phyloP scores from a whole-genome alignment of 2,888 invertebrate genomes.

The Stenurella melanura region DNA sequence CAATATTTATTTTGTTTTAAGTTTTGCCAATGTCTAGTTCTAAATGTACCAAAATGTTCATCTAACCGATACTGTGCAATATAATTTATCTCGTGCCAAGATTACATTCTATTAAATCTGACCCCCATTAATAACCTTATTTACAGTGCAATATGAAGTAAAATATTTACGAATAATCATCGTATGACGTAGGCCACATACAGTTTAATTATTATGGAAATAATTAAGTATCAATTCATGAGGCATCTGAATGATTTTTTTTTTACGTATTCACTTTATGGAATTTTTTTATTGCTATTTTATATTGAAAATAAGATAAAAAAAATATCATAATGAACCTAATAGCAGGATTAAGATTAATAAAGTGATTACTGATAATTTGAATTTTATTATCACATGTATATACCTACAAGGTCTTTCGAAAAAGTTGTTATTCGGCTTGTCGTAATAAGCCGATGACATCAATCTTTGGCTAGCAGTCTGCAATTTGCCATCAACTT shows the following conservation, averaged over 20 bases:
- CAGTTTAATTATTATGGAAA: neutral
- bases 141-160: slow-evolving; percentile 8
- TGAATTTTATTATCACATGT: neutral
- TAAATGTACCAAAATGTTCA: neutral
- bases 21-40: too few relatives aligned
- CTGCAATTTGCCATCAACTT: too few relatives aligned
- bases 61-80: neutral
- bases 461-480: too few relatives aligned
- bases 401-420: neutral
- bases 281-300: neutral
- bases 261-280: slow-evolving; percentile 18
- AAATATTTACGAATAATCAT: slow-evolving; percentile 12
- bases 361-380: neutral
- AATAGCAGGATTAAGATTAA: neutral
- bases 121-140: slow-evolving; percentile 19
- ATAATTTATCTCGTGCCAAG: neutral
- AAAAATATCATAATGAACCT: neutral
- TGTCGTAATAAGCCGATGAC: too few relatives aligned
- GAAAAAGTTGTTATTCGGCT: too few relatives aligned
- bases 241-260: slow-evolving; percentile 26
- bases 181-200: slow-evolving; percentile 12
- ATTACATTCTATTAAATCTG: slow-evolving; percentile 14
- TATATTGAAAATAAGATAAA: neutral
- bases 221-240: slow-evolving; percentile 21
- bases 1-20: too few relatives aligned